These are phyloP conservation scores for Stratiomys singularior DNA, from an alignment of 2,888 invertebrate genomes.

Conservation along the genomic window DNA sequence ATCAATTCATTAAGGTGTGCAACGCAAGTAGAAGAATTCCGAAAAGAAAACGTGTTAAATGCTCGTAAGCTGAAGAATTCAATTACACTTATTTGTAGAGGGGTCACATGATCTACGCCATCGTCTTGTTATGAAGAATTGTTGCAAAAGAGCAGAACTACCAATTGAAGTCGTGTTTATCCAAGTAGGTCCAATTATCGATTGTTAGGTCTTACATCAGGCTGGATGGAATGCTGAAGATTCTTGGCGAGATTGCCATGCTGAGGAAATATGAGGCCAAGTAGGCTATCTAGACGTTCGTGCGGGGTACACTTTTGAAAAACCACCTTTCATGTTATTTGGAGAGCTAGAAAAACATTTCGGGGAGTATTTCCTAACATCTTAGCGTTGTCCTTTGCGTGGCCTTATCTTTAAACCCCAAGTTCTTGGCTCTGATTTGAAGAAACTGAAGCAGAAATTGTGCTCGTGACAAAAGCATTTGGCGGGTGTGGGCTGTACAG, in stretches of 20 bases:
- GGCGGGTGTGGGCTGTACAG: no score
- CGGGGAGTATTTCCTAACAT: no score
- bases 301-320: not conserved
- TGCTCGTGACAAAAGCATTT: no score
- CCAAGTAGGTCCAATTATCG: not conserved
- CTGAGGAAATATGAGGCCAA: not conserved
- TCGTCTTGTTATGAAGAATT: constrained; percentile 3
- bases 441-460: no score
- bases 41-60: constrained; percentile 27
- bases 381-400: no score
- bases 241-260: not conserved
- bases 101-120: constrained; percentile 26
- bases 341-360: no score
- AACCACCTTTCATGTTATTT: no score
- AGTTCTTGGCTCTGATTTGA: no score
- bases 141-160: not conserved
- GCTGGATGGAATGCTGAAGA: not conserved
- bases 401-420: no score
- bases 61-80: constrained; percentile 29
- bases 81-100: constrained; percentile 19
- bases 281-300: not conserved
- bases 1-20: constrained; percentile 11
- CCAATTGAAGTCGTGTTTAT: not conserved
- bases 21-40: constrained; percentile 19
- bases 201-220: not conserved